Base-by-base conservation (phyloP, 1,140 invertebrate genomes). In the Drosophila paulistorum region DNA sequence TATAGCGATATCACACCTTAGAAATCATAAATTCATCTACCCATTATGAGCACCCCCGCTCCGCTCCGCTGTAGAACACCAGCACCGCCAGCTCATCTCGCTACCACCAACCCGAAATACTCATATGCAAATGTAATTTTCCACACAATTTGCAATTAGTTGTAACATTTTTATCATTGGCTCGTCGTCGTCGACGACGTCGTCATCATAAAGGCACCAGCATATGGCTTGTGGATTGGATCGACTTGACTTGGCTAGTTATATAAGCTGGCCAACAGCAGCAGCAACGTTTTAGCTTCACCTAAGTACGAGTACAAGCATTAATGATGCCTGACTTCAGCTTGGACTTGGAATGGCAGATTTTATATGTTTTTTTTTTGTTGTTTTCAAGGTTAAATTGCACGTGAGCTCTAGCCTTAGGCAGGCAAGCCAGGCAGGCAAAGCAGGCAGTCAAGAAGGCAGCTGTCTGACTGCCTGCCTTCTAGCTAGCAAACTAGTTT, bases 71-170 rank as follows among this genome's bases (percentile, higher is more conserved):
- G 5, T 30, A 30, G 1, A 6, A 30, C 30, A 30, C 45, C 5
- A 2, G 10, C n/a, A 23, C 45, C 5, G 3, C 11, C n/a, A 23
- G 30, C 33, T 59, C 33, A 14, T 37, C 55, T 35, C 14, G 1
- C n/a, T 35, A 59, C 57, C 33, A 33, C 33, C 57, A 5, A 4
- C 33, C 57, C 33, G 9, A 59, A 59, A 59, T 59, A 37, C 72
- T 60, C 60, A 64, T 73, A 87, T 87, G 79, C 76, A 86, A 87
- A 86, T 86, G 73, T 83, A 71, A 87, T 83, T 87, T 87, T 87
- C 79, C 83, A 87, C 79, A 87, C 84, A 89, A 87, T 83, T 83
- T 87, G 77, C 83, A 89, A 87, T 87, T 87, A 83, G 83, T 72
- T 65, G 74, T 76, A 87, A 77, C 69, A 82, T 81, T 81, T 70